These are phyloP conservation scores for Chaetodon trifascialis DNA, from an alignment of 2,113 vertebrate species.

Conservation along the genomic window DNA sequence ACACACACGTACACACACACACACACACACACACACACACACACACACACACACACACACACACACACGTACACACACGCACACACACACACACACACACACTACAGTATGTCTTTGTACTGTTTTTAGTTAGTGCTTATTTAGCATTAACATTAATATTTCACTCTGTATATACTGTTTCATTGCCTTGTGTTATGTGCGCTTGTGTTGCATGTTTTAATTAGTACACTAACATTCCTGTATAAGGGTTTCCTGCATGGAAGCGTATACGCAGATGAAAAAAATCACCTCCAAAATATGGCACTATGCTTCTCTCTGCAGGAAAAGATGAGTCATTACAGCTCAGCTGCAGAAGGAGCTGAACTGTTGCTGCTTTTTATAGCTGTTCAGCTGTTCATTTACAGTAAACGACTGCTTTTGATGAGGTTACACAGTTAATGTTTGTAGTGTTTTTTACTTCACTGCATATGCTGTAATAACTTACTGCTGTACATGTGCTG, in stretches of 20 bases:
- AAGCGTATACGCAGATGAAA: too few species aligned
- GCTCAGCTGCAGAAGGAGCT: neutral
- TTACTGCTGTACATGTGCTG: conserved; percentile 27
- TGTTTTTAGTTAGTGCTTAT: too few species aligned
- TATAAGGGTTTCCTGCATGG: too few species aligned
- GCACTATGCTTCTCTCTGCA: conserved; percentile 45
- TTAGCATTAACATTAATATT: too few species aligned
- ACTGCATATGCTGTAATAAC: neutral
- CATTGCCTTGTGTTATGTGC: too few species aligned
- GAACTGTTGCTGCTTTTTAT: too few species aligned
- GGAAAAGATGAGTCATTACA: conserved; percentile 24
- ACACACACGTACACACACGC: neutral
- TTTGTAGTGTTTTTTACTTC: too few species aligned
- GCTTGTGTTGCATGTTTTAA: too few species aligned
- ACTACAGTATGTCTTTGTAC: too few species aligned
- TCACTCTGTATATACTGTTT: too few species aligned
- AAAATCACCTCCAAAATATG: neutral
- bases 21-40: too few species aligned
- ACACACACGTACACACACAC: neutral
- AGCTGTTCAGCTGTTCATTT: neutral
- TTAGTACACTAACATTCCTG: too few species aligned
- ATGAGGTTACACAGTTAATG: neutral
- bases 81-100: neutral
- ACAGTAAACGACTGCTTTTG: neutral
- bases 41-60: neutral